Conservation (phyloP, 2,113 vertebrate species). For the Furnarius figulus region DNA sequence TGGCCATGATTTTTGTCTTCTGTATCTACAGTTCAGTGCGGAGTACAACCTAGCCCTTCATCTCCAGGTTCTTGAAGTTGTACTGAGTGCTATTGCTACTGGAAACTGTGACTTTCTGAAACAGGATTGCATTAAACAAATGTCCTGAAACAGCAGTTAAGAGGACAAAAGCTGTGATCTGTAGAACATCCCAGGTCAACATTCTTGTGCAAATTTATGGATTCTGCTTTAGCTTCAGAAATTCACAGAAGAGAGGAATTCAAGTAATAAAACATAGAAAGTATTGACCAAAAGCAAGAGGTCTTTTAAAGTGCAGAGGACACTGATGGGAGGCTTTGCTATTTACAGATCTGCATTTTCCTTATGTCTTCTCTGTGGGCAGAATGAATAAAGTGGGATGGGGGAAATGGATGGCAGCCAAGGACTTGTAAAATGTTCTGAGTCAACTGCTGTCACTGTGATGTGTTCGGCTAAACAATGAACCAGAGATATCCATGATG, state of each 20-base stretch:
- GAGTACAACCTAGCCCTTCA: not conserved
- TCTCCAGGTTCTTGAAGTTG: not conserved
- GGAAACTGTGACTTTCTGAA: not conserved
- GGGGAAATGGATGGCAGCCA: not conserved
- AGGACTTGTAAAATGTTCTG: not conserved
- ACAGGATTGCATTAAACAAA: not conserved
- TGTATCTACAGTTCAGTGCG: not conserved
- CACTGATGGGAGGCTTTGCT: not conserved
- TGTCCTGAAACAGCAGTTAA: not conserved
- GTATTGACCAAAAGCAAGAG: not conserved
- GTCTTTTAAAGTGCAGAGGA: not conserved
- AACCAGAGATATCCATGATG: not conserved
- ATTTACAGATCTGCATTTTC: not conserved
- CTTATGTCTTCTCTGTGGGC: accelerated
- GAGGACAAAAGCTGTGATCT: not conserved
- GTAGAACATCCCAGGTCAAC: not conserved
- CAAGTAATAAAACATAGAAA: not conserved
- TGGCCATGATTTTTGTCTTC: not conserved
- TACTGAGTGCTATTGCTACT: not conserved
- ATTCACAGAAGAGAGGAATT: not conserved
- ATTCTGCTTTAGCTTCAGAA: slow-evolving; percentile 12
- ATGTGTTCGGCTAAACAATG: not conserved
- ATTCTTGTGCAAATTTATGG: not conserved
- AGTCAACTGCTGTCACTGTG: not conserved
- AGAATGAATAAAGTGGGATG: not conserved